Base-by-base conservation (phyloP, 53 echinoderm and acorn worm species). In the Echinometra lucunter region DNA sequence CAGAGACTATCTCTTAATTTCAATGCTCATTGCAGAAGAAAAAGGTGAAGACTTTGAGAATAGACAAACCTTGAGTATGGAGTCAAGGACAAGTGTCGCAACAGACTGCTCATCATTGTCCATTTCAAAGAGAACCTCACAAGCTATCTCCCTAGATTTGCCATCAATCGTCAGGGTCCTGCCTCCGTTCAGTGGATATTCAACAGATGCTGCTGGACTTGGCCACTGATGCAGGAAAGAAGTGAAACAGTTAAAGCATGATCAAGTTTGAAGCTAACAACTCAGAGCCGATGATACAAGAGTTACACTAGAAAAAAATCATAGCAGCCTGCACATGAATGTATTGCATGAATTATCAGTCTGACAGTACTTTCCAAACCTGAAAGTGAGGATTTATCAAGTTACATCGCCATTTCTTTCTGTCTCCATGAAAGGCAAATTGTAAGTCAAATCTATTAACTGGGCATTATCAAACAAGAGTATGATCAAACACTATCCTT, bases 71-170 rank as follows among this genome's bases (percentile, higher is more conserved):
- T 98, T 95, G 16, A 98, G 96, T 80, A 99, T 99, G 28, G 99
- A 95, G 90, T 99, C 99, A 25, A 99, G 88, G 55, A 98, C 95
- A 21, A 97, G 95, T 37, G 98, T 98, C 13, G 98, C 97, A 3
- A 98, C 92, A 55, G 98, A 98, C 58, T 98, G 95, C 80, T 99
- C 98, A 60, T 99, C 99, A 90, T 93, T 97, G 78, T 99, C 98
- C 93, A 96, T 97, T 45, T 99, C 98, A 97, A 99, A 98, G 49
- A 99, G 97, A 17, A 96, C 98, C 89, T 99, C 99, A 80, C 97
- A 97, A 6, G 97, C 97, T 25, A 95, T 94, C 94, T 99, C 99
- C 37, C 99, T 94, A 56, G 96, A 93, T 95, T 99, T 96, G 37
- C 99, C 98, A 88, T 89, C 92, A 37, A 99, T 93, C 49, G 94